phyloP scores from a whole-genome alignment of 2,797 vertebrate species.

The Ataeniobius toweri region DNA sequence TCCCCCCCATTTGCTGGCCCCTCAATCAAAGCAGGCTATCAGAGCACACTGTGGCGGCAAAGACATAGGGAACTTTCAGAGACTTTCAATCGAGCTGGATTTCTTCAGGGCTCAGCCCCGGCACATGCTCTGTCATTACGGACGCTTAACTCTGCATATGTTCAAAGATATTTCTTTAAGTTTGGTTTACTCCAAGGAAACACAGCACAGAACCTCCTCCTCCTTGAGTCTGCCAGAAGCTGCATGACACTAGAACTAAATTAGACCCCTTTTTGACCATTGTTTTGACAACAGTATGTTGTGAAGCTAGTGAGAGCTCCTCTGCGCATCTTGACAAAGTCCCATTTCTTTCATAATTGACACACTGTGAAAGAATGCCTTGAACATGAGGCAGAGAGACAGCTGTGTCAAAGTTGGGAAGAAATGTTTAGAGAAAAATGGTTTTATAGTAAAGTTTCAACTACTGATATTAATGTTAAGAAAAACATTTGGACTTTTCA shows the following conservation, averaged over 20 bases:
- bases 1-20: constrained; percentile 51
- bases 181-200: not conserved
- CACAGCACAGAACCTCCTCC: not conserved
- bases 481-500: not conserved
- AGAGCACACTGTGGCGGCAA: constrained; percentile 41
- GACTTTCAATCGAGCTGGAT: constrained; percentile 31
- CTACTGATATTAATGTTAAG: not conserved
- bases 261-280: not conserved
- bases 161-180: not conserved
- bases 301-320: not conserved
- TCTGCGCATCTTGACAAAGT: not conserved
- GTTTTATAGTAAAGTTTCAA: not conserved
- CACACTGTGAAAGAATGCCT: not conserved
- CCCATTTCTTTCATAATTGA: not conserved
- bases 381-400: not conserved
- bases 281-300: not conserved
- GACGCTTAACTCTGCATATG: not conserved
- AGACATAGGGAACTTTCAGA: constrained; percentile 41
- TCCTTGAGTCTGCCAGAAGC: not conserved
- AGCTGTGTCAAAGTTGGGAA: no score
- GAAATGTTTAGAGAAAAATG: no score
- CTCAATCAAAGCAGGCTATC: constrained; percentile 66
- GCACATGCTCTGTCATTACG: not conserved
- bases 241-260: not conserved
- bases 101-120: not conserved